Conservation (phyloP, 92 coral and sea anemone species). For the Siderastrea siderea region DNA sequence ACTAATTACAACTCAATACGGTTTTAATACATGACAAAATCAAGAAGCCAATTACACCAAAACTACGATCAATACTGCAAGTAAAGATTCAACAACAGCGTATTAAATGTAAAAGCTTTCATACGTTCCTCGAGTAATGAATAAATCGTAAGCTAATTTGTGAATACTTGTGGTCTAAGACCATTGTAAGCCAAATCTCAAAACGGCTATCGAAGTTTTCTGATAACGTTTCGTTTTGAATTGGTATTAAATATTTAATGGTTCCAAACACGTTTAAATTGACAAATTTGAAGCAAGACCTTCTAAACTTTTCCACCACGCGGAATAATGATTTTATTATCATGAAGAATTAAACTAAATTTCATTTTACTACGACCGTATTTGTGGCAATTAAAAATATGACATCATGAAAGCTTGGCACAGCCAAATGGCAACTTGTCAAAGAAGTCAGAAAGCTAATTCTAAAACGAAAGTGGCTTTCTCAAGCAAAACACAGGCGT, state of each 20-base stretch:
- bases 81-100: conserved; percentile 1
- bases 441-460: background rate
- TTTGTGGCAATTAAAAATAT: background rate
- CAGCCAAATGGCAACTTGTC: conserved; percentile 5
- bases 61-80: background rate
- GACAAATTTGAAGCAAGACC: background rate
- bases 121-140: background rate
- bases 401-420: background rate
- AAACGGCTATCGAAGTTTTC: background rate
- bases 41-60: conserved; percentile 3
- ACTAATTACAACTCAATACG: conserved; percentile 1
- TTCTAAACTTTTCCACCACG: background rate
- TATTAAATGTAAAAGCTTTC: background rate
- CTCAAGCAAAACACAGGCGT: conserved; percentile 1
- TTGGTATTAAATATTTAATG: conserved; percentile 47
- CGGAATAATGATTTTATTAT: background rate
- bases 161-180: conserved; percentile 21
- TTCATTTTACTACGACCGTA: background rate
- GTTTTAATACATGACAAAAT: background rate
- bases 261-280: conserved; percentile 22
- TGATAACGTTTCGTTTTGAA: conserved; percentile 17
- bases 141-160: background rate
- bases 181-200: background rate
- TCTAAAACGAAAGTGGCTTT: background rate
- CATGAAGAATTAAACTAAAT: background rate